These are phyloP conservation scores for Drosophila prosaltans DNA, from an alignment of 1,140 invertebrate species.

Conservation along the genomic window DNA sequence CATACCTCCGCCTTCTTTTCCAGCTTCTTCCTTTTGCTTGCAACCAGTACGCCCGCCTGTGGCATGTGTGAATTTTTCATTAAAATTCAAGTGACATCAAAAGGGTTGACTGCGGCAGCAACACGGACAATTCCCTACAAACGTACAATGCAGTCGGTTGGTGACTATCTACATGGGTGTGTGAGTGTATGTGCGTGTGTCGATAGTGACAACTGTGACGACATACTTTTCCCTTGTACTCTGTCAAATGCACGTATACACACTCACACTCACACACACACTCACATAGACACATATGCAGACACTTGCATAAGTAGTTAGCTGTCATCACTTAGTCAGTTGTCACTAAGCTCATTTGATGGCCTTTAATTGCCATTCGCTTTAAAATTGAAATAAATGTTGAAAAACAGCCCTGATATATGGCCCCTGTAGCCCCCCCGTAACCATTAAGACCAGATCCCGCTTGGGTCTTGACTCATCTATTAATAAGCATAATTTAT, in stretches of 20 bases:
- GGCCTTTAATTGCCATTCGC: constrained; percentile 58
- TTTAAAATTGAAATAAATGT: constrained; percentile 58
- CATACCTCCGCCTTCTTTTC: background rate
- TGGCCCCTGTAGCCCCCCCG: constrained; percentile 12
- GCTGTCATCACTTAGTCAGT: constrained; percentile 58
- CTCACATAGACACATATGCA: constrained; percentile 1
- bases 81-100: constrained; percentile 82
- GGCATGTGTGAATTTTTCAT: constrained; percentile 81
- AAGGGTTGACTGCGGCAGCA: constrained; percentile 70
- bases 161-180: background rate
- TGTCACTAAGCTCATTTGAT: constrained; percentile 51
- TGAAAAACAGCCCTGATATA: constrained; percentile 38
- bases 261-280: constrained; percentile 6
- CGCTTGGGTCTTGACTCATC: constrained; percentile 42
- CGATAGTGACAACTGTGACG: constrained; percentile 80
- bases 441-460: constrained; percentile 46
- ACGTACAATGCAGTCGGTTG: constrained; percentile 3
- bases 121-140: constrained; percentile 19
- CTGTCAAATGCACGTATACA: constrained; percentile 54
- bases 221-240: constrained; percentile 75
- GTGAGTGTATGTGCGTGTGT: constrained; percentile 47
- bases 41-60: constrained; percentile 53
- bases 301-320: constrained; percentile 56
- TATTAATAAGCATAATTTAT: constrained; percentile 76
- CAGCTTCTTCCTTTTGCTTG: constrained; percentile 59